These are phyloP conservation scores for Corythornis leucogaster DNA, from an alignment of 2,797 vertebrate genomes.

Conservation along the genomic window DNA sequence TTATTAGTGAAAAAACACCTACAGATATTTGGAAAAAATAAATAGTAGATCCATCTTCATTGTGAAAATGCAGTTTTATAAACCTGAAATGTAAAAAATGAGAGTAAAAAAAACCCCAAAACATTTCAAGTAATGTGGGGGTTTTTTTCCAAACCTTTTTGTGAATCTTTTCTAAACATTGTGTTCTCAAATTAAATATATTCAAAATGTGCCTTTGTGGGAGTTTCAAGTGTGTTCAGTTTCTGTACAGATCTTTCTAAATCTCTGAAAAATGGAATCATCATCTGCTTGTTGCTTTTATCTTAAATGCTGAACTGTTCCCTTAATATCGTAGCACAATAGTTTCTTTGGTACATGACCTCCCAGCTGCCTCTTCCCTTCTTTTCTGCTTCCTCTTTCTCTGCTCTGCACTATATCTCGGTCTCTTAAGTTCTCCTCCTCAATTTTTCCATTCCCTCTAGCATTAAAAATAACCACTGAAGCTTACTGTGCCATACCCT, in stretches of 20 bases:
- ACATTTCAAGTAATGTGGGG: rapidly evolving
- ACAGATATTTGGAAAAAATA: not conserved
- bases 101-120: not conserved
- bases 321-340: not conserved
- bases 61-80: not conserved
- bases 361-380: not conserved
- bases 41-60: not conserved
- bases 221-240: not conserved
- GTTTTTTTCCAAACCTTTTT: not conserved
- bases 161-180: not conserved
- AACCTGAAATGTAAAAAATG: not conserved
- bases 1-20: not conserved
- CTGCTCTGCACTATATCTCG: not conserved
- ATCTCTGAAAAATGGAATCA: not conserved
- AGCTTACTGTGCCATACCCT: not conserved
- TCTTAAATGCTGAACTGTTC: not conserved
- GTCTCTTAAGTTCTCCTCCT: not conserved
- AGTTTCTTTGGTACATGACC: not conserved
- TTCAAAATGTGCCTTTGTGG: not conserved
- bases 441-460: not conserved
- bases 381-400: not conserved
- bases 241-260: not conserved
- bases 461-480: not conserved
- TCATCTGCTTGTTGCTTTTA: not conserved
- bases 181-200: not conserved